Percentiles rank a stretch among this genome's conserved stretches.
phyloP scores from a whole-genome alignment of 2,797 vertebrate species.

The Coilia nasus region DNA sequence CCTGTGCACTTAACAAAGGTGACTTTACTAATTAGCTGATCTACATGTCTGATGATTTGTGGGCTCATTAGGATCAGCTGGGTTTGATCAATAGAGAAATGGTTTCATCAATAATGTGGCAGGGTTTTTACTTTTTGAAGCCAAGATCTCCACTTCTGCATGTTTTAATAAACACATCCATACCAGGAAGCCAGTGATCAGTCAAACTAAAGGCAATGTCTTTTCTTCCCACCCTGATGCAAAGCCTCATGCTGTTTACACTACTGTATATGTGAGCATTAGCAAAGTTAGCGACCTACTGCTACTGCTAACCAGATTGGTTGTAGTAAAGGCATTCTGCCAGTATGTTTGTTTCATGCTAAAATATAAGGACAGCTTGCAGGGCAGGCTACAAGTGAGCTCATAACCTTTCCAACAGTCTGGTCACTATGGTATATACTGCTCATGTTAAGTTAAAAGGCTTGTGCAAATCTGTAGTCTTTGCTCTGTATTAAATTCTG shows the following conservation, averaged over 20 bases:
- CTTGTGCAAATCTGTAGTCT: slow-evolving; percentile 37
- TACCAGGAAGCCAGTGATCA: background rate
- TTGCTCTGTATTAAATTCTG: slow-evolving; percentile 26
- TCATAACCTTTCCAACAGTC: slow-evolving; percentile 50
- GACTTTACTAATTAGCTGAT: no score
- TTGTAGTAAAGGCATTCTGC: slow-evolving; percentile 42
- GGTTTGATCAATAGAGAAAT: no score
- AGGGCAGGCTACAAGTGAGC: slow-evolving; percentile 59
- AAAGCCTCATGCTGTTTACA: slow-evolving; percentile 59
- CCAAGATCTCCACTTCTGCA: no score
- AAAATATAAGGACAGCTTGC: slow-evolving; percentile 63
- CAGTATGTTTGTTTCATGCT: slow-evolving; percentile 43
- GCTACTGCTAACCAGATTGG: slow-evolving; percentile 49
- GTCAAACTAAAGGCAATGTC: slow-evolving; percentile 54
- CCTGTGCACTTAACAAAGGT: no score
- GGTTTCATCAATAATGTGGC: no score
- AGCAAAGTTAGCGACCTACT: slow-evolving; percentile 43
- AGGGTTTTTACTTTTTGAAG: no score
- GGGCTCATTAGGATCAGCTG: no score
- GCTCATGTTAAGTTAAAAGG: slow-evolving; percentile 46
- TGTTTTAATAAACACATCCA: background rate
- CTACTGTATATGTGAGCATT: slow-evolving; percentile 64
- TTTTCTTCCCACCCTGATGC: slow-evolving; percentile 45
- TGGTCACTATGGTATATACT: slow-evolving; percentile 46
- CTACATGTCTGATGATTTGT: no score